Evolutionary conservation across 37 sponge, comb jelly and placozoan species (phyloP).

Genomic region (Hexactinellida sp.): DNA sequence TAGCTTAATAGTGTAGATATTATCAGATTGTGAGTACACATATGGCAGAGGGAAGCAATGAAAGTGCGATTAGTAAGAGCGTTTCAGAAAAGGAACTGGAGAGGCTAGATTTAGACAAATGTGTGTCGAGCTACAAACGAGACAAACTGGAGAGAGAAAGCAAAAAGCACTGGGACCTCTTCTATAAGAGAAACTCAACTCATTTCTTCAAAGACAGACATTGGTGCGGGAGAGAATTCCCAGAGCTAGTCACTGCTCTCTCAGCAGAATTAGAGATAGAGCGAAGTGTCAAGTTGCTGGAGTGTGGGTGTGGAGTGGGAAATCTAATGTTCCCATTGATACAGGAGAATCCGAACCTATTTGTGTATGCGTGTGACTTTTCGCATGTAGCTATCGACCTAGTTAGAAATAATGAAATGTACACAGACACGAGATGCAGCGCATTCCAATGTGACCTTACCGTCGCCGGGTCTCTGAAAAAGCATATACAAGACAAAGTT

Average conservation of each 20-base stretch:
- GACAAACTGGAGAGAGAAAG: constrained; percentile 79
- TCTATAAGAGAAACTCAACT: constrained; percentile 86
- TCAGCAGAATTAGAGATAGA: not conserved
- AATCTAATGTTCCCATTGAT: constrained; percentile 78
- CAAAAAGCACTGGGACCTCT: constrained; percentile 90
- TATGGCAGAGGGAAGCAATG: not conserved
- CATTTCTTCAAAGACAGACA: constrained; percentile 96
- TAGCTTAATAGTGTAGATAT: too few species aligned
- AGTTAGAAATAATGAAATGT: constrained; percentile 58
- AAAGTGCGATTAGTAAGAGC: not conserved
- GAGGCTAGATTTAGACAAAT: constrained; percentile 35
- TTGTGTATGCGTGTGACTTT: constrained; percentile 89
- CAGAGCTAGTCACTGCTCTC: constrained; percentile 37
- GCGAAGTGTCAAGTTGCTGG: constrained; percentile 34
- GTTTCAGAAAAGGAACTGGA: constrained; percentile 40
- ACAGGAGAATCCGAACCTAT: constrained; percentile 56
- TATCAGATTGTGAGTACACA: too few species aligned
- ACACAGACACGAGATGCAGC: constrained; percentile 26
- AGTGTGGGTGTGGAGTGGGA: constrained; percentile 96
- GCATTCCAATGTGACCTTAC: constrained; percentile 90
- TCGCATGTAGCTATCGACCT: constrained; percentile 85
- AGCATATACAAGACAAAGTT: constrained; percentile 29
- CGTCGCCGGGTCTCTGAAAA: constrained; percentile 20
- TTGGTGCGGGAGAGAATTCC: constrained; percentile 87
- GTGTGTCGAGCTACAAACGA: constrained; percentile 48